Percentiles rank a stretch among this genome's conserved stretches.
Evolutionary conservation across 2,797 vertebrate genomes (phyloP).

Genomic region (Saguinus oedipus): DNA sequence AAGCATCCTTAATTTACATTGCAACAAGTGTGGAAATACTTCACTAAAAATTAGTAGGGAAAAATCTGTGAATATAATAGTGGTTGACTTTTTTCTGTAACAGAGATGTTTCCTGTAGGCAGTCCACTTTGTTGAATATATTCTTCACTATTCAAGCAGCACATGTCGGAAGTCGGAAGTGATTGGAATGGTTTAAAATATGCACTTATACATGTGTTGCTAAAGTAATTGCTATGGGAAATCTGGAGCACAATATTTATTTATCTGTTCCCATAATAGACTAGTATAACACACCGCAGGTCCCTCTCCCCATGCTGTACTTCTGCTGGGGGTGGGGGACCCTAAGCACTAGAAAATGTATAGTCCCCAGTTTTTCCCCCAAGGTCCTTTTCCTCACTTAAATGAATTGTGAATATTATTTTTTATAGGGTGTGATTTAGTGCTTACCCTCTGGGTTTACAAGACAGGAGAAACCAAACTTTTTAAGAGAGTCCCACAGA

Average conservation of each 20-base stretch:
- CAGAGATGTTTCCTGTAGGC: neutral
- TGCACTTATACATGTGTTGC: neutral
- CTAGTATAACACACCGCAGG: neutral
- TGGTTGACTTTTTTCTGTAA: neutral
- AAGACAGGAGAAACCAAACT: neutral
- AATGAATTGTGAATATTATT: neutral
- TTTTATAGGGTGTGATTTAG: neutral
- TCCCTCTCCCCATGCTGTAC: neutral
- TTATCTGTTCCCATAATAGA: neutral
- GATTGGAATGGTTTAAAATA: slow-evolving; percentile 16
- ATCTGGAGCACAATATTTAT: neutral
- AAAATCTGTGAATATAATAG: neutral
- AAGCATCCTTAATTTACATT: neutral
- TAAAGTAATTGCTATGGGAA: slow-evolving; percentile 14
- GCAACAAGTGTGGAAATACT: neutral
- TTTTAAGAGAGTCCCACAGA: neutral
- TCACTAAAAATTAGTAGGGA: neutral
- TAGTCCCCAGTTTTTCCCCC: neutral
- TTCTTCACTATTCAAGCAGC: neutral
- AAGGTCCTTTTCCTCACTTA: neutral
- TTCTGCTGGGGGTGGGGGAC: neutral
- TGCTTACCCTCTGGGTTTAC: neutral
- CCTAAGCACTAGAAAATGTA: neutral
- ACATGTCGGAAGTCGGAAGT: neutral
- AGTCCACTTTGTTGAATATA: neutral